phyloP scores from a whole-genome alignment of 2,888 invertebrate species.

The Ennomos fuscantarius region DNA sequence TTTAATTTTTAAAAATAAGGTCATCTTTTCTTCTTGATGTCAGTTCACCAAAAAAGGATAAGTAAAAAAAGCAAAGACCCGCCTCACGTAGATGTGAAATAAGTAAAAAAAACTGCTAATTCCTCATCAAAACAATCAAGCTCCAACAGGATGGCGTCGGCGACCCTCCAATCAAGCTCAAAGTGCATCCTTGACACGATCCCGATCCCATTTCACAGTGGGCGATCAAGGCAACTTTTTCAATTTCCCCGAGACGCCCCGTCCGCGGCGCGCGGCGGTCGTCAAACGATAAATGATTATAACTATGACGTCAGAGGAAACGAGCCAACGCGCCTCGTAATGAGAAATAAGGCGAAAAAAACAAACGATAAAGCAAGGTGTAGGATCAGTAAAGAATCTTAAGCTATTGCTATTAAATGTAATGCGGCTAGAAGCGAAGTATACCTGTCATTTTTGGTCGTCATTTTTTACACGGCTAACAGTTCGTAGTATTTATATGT shows the following conservation, averaged over 20 bases:
- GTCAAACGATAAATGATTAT: conserved; percentile 83
- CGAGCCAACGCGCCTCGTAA: conserved; percentile 66
- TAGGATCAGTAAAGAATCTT: conserved; percentile 31
- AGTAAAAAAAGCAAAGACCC: too few species aligned
- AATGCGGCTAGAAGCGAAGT: too few species aligned
- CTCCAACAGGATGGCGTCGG: conserved; percentile 1
- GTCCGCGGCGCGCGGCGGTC: conserved; percentile 58
- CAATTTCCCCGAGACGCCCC: conserved; percentile 64
- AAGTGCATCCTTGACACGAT: conserved; percentile 38
- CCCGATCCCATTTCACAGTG: conserved; percentile 58
- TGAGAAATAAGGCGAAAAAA: conserved; percentile 71
- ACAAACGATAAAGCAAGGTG: conserved; percentile 34
- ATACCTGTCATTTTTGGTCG: too few species aligned
- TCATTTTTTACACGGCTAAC: too few species aligned
- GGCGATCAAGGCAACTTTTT: conserved; percentile 71
- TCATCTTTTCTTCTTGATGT: too few species aligned
- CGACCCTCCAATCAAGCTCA: conserved; percentile 26
- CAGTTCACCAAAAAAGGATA: too few species aligned
- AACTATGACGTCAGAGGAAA: conserved; percentile 76
- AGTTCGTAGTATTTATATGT: too few species aligned
- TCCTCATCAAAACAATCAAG: conserved; percentile 22
- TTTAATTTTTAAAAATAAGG: too few species aligned
- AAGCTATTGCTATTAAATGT: neutral
- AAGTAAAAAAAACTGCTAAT: conserved; percentile 4
- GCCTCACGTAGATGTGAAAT: too few species aligned